Percentiles rank a stretch among this genome's conserved stretches.
Evolutionary conservation across 2,797 vertebrate genomes (phyloP).

Genomic region (Ficedula albicollis): DNA sequence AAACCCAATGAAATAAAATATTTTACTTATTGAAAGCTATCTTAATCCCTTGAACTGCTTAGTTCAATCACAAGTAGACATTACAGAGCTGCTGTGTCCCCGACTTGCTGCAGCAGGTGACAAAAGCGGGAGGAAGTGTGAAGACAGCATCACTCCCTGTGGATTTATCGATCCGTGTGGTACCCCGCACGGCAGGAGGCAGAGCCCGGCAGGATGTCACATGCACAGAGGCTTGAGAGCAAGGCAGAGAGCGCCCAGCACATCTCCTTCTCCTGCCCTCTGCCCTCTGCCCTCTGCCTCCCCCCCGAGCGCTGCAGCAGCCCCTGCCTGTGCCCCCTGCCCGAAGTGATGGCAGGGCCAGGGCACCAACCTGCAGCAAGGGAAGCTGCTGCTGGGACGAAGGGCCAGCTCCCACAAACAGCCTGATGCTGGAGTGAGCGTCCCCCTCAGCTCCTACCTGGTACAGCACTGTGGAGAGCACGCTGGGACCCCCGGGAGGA

Average conservation of each 20-base stretch:
- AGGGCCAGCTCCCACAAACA: accelerated
- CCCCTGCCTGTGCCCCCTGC: background rate
- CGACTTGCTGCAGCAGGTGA: background rate
- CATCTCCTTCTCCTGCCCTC: background rate
- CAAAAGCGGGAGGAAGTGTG: background rate
- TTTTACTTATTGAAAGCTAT: background rate
- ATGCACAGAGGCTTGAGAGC: background rate
- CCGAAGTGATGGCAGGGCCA: accelerated
- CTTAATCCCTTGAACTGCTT: background rate
- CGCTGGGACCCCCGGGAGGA: too few species aligned
- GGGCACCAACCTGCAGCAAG: background rate
- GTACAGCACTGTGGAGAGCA: too few species aligned
- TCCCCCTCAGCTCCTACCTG: background rate
- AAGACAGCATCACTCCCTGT: background rate
- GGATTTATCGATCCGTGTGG: background rate
- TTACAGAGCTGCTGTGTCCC: background rate
- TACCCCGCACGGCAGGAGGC: accelerated
- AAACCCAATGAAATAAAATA: constrained; percentile 4
- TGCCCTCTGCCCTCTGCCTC: background rate
- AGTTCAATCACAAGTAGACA: background rate
- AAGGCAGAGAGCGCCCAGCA: background rate
- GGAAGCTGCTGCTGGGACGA: too few species aligned
- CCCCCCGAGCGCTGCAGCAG: accelerated
- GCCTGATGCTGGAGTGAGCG: background rate
- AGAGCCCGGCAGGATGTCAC: background rate